Conservation (phyloP, 2,797 vertebrate species). For the Acanthornis magna region DNA sequence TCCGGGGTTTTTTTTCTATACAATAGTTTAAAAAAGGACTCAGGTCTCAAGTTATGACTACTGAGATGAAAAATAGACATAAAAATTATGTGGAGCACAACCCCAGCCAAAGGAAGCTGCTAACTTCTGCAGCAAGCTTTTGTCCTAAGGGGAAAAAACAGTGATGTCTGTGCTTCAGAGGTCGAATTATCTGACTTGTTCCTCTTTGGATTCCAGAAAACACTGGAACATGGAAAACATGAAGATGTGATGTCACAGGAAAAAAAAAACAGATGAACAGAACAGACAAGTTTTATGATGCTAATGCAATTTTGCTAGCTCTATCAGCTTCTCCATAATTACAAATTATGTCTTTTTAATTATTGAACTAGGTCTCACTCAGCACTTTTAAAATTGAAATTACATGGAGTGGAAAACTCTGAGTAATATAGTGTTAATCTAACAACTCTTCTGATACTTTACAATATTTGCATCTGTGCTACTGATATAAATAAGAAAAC, state of each 20-base stretch:
- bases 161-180: not conserved
- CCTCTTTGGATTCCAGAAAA: not conserved
- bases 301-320: not conserved
- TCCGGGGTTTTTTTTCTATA: not conserved
- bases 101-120: not conserved
- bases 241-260: not conserved
- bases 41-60: not conserved
- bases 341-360: slow-evolving; percentile 9
- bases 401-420: not conserved
- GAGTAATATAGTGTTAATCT: not conserved
- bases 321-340: not conserved
- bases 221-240: not conserved
- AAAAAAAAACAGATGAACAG: not conserved
- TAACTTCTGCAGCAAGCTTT: not conserved
- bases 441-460: not conserved
- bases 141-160: not conserved
- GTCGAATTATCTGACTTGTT: not conserved
- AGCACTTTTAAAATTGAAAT: slow-evolving; percentile 9
- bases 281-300: not conserved
- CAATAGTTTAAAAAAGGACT: not conserved
- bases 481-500: not conserved
- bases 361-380: not conserved
- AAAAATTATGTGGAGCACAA: not conserved
- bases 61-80: not conserved
- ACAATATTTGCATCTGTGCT: not conserved